Evolutionary conservation across 2,797 vertebrate species (phyloP).

Genomic region (Arctocebus calabarensis): DNA sequence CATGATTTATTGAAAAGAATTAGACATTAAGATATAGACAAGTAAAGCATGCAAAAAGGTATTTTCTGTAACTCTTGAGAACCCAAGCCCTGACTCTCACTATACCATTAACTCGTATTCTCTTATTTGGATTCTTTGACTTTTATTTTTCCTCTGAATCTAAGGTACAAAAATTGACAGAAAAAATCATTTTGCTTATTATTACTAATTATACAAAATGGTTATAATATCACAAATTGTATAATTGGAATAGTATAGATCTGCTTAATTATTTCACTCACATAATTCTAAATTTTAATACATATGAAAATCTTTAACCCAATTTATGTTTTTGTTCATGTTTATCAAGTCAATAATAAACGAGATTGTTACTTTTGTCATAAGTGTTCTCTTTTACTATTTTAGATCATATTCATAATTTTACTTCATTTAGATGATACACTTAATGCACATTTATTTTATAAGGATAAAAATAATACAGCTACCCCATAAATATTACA

Average conservation of each 20-base stretch:
- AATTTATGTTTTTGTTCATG: background rate
- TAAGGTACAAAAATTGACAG: background rate
- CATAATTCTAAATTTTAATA: background rate
- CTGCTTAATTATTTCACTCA: background rate
- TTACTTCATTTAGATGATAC: background rate
- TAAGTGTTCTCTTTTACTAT: background rate
- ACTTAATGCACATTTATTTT: background rate
- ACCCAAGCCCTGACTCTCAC: background rate
- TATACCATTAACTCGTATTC: background rate
- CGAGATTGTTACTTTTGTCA: background rate
- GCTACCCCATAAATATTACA: background rate
- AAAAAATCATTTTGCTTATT: background rate
- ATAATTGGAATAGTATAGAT: background rate
- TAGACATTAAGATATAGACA: background rate
- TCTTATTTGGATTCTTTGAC: background rate
- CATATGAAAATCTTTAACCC: too few relatives aligned
- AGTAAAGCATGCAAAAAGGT: background rate
- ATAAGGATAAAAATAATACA: background rate
- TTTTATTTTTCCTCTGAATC: background rate
- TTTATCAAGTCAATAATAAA: background rate
- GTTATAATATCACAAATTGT: background rate
- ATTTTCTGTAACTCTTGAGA: background rate
- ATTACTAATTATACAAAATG: background rate
- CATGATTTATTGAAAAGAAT: slow-evolving; percentile 38
- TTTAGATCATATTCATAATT: background rate